These are phyloP conservation scores for Papilio glaucus DNA, from an alignment of 1,140 invertebrate species.

Conservation along the genomic window DNA sequence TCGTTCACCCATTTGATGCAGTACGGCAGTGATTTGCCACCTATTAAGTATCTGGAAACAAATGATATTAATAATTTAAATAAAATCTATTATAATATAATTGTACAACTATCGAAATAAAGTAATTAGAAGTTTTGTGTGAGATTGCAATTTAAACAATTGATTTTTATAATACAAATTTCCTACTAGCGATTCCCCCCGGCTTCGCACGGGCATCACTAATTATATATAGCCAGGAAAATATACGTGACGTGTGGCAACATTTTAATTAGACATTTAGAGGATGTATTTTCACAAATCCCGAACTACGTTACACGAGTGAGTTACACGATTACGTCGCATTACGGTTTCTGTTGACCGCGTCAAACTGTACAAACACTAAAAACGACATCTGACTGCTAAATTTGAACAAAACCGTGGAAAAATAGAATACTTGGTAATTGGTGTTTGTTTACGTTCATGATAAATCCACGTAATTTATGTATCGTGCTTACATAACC, in stretches of 20 bases:
- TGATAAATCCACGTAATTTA: neutral
- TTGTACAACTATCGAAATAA: too few relatives aligned
- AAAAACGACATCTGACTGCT: constrained; percentile 3
- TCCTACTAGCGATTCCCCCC: too few relatives aligned
- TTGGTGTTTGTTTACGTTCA: neutral
- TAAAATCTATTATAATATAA: too few relatives aligned
- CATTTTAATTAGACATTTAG: too few relatives aligned
- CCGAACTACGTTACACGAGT: too few relatives aligned
- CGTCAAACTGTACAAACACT: neutral
- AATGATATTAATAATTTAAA: neutral
- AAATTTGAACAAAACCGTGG: constrained; percentile 3
- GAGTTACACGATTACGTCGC: neutral
- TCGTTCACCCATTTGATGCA: constrained; percentile 92
- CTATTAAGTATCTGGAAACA: constrained; percentile 91
- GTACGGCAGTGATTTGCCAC: constrained; percentile 89
- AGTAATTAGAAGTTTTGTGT: too few relatives aligned
- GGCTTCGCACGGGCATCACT: too few relatives aligned
- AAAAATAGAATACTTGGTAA: neutral
- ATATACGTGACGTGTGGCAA: too few relatives aligned
- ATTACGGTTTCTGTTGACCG: neutral
- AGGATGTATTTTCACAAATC: too few relatives aligned
- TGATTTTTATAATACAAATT: too few relatives aligned
- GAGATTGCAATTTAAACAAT: too few relatives aligned
- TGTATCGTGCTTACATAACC: constrained; percentile 25
- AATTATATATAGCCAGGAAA: too few relatives aligned